Evolutionary conservation across 2,797 vertebrate species (phyloP).

Genomic region (Falco peregrinus): DNA sequence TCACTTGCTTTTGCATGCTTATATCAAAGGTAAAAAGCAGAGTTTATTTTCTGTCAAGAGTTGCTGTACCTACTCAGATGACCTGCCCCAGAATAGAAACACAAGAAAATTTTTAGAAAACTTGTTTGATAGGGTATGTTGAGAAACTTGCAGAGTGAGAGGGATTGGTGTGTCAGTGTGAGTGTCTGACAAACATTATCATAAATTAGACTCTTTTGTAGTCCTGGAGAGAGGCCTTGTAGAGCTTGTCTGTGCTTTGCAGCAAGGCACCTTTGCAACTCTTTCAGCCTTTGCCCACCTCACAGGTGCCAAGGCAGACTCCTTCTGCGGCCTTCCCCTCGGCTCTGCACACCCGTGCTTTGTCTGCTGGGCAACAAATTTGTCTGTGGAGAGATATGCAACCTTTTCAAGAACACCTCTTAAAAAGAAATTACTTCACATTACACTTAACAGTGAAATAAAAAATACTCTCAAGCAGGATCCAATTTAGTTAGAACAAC

Average conservation of each 20-base stretch:
- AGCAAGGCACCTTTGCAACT: background rate
- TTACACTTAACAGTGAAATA: background rate
- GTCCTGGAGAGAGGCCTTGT: background rate
- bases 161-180: background rate
- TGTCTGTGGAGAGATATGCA: background rate
- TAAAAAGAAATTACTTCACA: background rate
- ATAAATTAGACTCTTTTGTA: background rate
- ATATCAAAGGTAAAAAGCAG: background rate
- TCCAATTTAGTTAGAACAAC: background rate
- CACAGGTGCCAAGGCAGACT: background rate
- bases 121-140: background rate
- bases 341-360: accelerated
- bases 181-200: background rate
- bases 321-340: background rate
- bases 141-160: background rate
- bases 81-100: background rate
- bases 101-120: background rate
- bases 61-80: background rate
- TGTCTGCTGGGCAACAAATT: background rate
- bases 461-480: background rate
- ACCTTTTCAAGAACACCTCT: background rate
- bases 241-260: background rate
- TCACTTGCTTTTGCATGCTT: background rate
- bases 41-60: background rate
- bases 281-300: background rate